Evolutionary conservation across 2,113 vertebrate genomes (phyloP).

Genomic region (Suncus etruscus): DNA sequence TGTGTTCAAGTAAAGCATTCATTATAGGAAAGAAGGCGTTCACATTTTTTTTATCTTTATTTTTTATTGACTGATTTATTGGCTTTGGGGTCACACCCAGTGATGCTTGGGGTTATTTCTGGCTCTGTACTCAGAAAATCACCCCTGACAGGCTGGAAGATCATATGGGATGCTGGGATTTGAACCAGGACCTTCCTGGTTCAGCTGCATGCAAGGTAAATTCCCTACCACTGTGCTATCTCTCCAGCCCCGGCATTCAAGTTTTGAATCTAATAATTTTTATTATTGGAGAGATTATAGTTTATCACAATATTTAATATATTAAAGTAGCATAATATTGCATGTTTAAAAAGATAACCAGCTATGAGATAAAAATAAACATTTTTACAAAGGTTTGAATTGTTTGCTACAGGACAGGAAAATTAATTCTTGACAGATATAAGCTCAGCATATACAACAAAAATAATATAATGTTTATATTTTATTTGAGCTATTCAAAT

Average conservation of each 20-base stretch:
- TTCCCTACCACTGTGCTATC: too few species aligned
- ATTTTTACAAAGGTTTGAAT: constrained; percentile 38
- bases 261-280: constrained; percentile 51
- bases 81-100: too few species aligned
- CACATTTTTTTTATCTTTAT: too few species aligned
- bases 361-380: background rate
- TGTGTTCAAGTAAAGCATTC: constrained; percentile 23
- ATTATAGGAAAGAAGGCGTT: background rate
- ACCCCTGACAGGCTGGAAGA: too few species aligned
- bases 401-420: constrained; percentile 37
- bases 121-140: too few species aligned
- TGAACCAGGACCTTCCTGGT: too few species aligned
- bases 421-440: constrained; percentile 52
- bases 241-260: background rate
- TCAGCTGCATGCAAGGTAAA: too few species aligned
- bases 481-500: constrained; percentile 71
- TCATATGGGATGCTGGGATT: too few species aligned
- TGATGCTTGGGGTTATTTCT: too few species aligned
- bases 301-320: background rate
- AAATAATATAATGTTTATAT: constrained; percentile 72
- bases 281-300: constrained; percentile 21
- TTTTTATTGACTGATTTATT: too few species aligned
- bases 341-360: constrained; percentile 43
- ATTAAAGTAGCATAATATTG: constrained; percentile 26
- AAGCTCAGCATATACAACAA: constrained; percentile 34